These are phyloP conservation scores for Spilogale gracilis DNA, from an alignment of 2,113 vertebrate genomes.

Conservation along the genomic window DNA sequence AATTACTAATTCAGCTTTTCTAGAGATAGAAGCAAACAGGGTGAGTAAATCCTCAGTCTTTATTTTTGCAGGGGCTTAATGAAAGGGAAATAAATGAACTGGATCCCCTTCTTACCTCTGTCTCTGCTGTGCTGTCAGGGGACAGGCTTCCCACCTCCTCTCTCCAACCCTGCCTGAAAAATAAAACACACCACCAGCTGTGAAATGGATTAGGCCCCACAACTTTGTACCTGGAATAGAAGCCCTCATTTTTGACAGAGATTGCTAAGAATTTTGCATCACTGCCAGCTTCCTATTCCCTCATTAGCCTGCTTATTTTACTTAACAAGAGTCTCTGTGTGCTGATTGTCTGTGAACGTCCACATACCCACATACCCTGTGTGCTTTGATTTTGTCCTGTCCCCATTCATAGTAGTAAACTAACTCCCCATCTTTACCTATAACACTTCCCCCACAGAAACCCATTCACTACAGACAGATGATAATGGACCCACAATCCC, in stretches of 20 bases:
- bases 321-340: background rate
- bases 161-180: background rate
- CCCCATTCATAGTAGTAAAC: background rate
- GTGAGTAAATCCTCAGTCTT: slow-evolving; percentile 45
- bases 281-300: background rate
- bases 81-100: slow-evolving; percentile 49
- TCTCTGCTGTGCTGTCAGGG: background rate
- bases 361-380: fast-evolving
- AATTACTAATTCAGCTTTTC: slow-evolving; percentile 62
- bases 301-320: background rate
- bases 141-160: background rate
- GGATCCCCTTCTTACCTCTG: background rate
- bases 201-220: background rate
- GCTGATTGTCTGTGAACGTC: background rate
- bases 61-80: slow-evolving; percentile 42
- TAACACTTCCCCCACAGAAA: background rate
- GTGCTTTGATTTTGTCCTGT: background rate
- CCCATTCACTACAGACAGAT: background rate
- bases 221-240: slow-evolving; percentile 39
- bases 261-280: slow-evolving; percentile 27
- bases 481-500: background rate
- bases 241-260: background rate
- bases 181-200: slow-evolving; percentile 34
- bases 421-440: background rate
- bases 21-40: slow-evolving; percentile 47